Conservation (phyloP, 1,140 invertebrate genomes). For the Penaeus chinensis region DNA sequence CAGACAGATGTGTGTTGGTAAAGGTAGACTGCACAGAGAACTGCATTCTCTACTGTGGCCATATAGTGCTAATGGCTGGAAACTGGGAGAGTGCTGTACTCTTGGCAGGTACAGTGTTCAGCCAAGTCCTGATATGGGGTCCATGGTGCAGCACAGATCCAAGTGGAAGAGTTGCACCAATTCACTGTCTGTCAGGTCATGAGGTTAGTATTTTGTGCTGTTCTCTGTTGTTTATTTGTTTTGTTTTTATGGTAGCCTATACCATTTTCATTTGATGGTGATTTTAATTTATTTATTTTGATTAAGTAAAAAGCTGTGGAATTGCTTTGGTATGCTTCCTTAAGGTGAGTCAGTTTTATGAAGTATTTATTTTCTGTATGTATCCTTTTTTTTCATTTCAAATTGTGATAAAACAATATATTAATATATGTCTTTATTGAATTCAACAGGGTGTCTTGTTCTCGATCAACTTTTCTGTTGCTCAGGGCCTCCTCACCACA, state of each 20-base stretch:
- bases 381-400: neutral
- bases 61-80: conserved; percentile 37
- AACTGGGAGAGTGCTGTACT: conserved; percentile 35
- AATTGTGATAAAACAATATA: neutral
- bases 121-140: conserved; percentile 41
- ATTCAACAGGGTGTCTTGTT: conserved; percentile 40
- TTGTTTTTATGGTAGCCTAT: neutral
- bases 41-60: conserved; percentile 42
- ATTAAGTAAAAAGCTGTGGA: neutral
- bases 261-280: neutral
- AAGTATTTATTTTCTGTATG: no score
- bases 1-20: neutral
- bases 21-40: conserved; percentile 32
- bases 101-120: conserved; percentile 37
- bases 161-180: conserved; percentile 19
- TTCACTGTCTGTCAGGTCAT: conserved; percentile 39
- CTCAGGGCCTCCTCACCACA: conserved; percentile 37
- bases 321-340: no score
- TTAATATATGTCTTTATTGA: neutral
- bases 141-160: conserved; percentile 28
- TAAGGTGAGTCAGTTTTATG: no score
- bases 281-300: no score
- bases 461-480: conserved; percentile 38
- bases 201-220: conserved; percentile 22
- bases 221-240: neutral